Evolutionary conservation across 1,140 invertebrate genomes (phyloP), one percentile per base, ranked within the genome.

Genomic region (Philotrypesis tridentata): DNA sequence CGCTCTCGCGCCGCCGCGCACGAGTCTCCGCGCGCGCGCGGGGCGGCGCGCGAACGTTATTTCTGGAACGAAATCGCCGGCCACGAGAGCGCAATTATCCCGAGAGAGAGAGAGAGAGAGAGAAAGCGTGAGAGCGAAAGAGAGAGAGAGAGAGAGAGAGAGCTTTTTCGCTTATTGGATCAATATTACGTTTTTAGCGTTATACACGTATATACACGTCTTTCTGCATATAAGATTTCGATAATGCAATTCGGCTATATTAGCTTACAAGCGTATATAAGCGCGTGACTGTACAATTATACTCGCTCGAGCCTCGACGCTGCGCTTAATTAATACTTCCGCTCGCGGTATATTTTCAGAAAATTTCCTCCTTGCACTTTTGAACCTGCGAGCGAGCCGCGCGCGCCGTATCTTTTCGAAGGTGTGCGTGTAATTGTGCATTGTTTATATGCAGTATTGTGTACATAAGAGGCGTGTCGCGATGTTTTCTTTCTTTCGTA

Each of bases 91-190:
- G 8, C 63, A 29, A 65, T 65, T 65, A 65, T 65, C 27, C 63
- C 63, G 25, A 65, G 8, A 27, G n/a, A n/a, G n/a, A n/a, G n/a
- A n/a, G n/a, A n/a, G n/a, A n/a, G n/a, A n/a, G n/a, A n/a, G n/a
- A n/a, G n/a, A n/a, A n/a, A n/a, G n/a, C n/a, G n/a, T n/a, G n/a
- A n/a, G n/a, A n/a, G n/a, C n/a, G n/a, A n/a, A n/a, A n/a, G n/a
- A n/a, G n/a, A n/a, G n/a, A n/a, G n/a, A n/a, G n/a, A n/a, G n/a
- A n/a, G n/a, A n/a, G n/a, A n/a, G n/a, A n/a, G n/a, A n/a, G 63
- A 37, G 63, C 63, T 65, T 65, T 65, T 25, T 14, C 25, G 63
- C 63, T 65, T 65, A 65, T 65, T 65, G 63, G 23, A 65, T 25
- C 8, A 14, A 55, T 55, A n/a, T 6, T 21, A 55, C 14, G 21